Evolutionary conservation across 2,113 vertebrate species (phyloP), one percentile per base, ranked within the genome.

Genomic region (Paracanthobrama guichenoti): DNA sequence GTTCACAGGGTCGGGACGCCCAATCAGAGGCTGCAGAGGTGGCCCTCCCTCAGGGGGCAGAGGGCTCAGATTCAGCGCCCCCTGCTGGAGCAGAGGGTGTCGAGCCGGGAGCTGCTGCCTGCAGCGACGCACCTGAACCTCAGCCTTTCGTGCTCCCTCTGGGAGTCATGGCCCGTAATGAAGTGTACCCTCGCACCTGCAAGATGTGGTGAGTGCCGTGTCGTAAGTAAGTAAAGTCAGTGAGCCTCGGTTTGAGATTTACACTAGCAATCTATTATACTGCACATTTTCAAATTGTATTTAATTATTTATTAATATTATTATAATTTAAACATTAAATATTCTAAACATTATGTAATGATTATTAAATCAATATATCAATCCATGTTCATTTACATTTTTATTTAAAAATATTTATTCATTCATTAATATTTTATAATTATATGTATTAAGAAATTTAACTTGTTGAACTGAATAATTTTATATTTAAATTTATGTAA

Each of bases 101-200:
- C 59, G 84, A 85, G 64, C 80, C 84, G 1, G 91, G 62, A 0
- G 69, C 90, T 39, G 88, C 87, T 66, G 76, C 14, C 89, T 6
- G 85, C 87, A 62, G 53, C 4, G 3, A 83, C 22, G 78, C 84
- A 5, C 85, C 89, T 71, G 92, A 94, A 26, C 22, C 82, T 39
- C 96, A 96, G 84, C 94, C 96, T 0, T 99, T 99, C 0, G 92
- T 97, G 81, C 87, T 99, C 89, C 98, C 98, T 0, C 88, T 93
- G 48, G 98, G 96, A 1, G 97, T 99, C 82, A 97, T 97, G 81
- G 97, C 97, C 0, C 95, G 98, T 87, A 99, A 97, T 0, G 96
- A 98, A 86, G 96, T 98, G 72, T 99, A 99, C 59, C 98, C 98
- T 55, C 96, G 97, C 7, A 95, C 92, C 90, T 99, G 96, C 93